Evolutionary conservation across 2,797 vertebrate species (phyloP).

Genomic region (Nannoperca australis): DNA sequence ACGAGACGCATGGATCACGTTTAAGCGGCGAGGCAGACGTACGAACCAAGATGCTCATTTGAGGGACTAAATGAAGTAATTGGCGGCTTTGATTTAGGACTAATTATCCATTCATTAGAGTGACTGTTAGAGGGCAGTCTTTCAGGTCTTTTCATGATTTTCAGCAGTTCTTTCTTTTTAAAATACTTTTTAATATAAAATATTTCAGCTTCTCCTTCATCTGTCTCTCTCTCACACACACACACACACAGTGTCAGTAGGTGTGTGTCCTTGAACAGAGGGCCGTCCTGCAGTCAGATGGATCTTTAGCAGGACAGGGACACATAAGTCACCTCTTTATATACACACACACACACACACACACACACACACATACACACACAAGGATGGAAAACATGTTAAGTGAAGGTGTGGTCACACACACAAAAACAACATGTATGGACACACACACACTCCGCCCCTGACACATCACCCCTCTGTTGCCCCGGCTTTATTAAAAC

Average conservation of each 20-base stretch:
- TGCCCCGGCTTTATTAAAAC: conserved; percentile 76
- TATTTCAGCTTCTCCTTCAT: neutral
- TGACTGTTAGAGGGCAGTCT: neutral
- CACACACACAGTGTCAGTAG: conserved; percentile 9
- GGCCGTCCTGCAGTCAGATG: conserved; percentile 65
- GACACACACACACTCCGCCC: conserved; percentile 29
- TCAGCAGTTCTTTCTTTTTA: no score
- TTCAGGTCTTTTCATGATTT: no score
- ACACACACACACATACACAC: conserved; percentile 31
- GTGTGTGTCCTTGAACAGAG: conserved; percentile 77
- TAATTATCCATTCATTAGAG: neutral
- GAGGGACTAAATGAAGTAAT: conserved; percentile 4
- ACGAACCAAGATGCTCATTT: neutral
- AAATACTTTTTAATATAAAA: neutral
- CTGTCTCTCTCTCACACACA: conserved; percentile 27
- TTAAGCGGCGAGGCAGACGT: neutral
- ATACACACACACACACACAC: conserved; percentile 32
- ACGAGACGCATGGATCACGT: neutral
- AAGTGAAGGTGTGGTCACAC: conserved; percentile 13
- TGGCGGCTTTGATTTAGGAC: neutral
- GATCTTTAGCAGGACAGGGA: conserved; percentile 68
- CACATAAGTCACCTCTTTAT: conserved; percentile 72
- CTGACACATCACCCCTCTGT: conserved; percentile 63
- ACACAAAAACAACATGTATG: neutral
- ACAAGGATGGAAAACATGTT: conserved; percentile 21